Conservation (phyloP, 2,888 invertebrate species). For the Calliscelio sp. region DNA sequence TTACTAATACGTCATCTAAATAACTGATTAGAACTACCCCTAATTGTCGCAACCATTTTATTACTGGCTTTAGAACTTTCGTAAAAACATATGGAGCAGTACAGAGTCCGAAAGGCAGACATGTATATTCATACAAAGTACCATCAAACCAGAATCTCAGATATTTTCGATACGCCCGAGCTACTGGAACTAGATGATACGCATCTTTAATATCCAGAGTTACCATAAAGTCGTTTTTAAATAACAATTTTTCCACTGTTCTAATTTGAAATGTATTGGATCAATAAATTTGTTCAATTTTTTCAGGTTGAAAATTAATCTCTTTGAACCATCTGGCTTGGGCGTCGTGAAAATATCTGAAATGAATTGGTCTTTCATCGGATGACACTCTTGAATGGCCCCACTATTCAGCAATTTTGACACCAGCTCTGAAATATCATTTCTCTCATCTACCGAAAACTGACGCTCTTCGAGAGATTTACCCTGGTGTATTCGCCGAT, state of each 20-base stretch:
- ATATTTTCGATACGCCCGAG: slow-evolving; percentile 15
- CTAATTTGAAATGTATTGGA: slow-evolving; percentile 64
- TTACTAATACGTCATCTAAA: slow-evolving; percentile 19
- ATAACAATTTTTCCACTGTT: slow-evolving; percentile 32
- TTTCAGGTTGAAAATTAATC: slow-evolving; percentile 69
- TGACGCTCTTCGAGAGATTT: too few relatives aligned
- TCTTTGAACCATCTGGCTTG: slow-evolving; percentile 51
- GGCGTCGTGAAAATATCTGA: slow-evolving; percentile 52
- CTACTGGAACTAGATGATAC: slow-evolving; percentile 17
- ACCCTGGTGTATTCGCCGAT: too few relatives aligned
- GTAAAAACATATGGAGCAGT: slow-evolving; percentile 20
- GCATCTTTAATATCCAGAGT: slow-evolving; percentile 56
- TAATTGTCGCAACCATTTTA: neutral
- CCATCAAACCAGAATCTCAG: slow-evolving; percentile 24
- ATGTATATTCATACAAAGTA: slow-evolving; percentile 18
- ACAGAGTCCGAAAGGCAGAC: slow-evolving; percentile 25
- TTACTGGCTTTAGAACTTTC: slow-evolving; percentile 9
- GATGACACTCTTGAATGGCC: slow-evolving; percentile 24
- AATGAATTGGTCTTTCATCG: slow-evolving; percentile 54
- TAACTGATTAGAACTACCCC: slow-evolving; percentile 10
- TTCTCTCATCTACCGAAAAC: too few relatives aligned
- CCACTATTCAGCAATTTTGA: too few relatives aligned
- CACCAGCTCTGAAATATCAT: too few relatives aligned
- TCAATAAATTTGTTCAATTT: slow-evolving; percentile 60
- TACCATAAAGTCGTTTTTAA: slow-evolving; percentile 35